phyloP scores from a whole-genome alignment of 2,113 vertebrate species.

The Notarius quadriscutis region DNA sequence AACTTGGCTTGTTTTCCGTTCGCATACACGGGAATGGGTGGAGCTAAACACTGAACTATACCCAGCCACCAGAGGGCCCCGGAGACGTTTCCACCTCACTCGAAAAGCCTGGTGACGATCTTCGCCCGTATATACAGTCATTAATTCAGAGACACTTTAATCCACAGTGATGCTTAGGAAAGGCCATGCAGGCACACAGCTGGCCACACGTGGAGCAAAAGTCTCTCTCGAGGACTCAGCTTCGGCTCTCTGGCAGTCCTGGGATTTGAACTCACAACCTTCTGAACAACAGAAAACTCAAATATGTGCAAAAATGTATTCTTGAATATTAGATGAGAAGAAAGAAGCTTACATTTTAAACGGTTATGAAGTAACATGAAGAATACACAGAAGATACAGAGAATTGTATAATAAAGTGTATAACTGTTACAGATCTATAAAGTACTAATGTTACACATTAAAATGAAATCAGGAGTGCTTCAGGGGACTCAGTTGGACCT shows the following conservation, averaged over 20 bases:
- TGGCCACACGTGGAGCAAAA: background rate
- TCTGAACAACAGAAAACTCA: background rate
- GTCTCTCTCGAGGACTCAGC: background rate
- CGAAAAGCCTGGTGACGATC: too few species aligned
- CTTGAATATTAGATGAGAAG: background rate
- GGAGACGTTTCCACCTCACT: background rate
- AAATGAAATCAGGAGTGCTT: background rate
- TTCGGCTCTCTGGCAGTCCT: background rate
- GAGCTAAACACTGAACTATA: background rate
- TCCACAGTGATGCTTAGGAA: background rate
- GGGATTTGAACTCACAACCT: background rate
- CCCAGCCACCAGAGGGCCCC: background rate
- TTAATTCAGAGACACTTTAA: background rate
- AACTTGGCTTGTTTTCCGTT: background rate
- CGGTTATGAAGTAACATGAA: background rate
- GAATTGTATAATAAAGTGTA: slow-evolving; percentile 20
- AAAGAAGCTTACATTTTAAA: background rate
- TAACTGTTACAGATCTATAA: background rate
- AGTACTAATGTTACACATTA: slow-evolving; percentile 9
- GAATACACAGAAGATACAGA: slow-evolving; percentile 11
- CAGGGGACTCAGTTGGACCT: background rate
- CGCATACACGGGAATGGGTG: background rate
- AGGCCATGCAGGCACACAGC: background rate
- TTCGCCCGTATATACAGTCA: background rate
- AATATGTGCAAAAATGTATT: background rate